Percentiles rank a stretch among this genome's conserved stretches.
Conservation (phyloP, 2,113 vertebrate species). For the Odontesthes bonariensis region DNA sequence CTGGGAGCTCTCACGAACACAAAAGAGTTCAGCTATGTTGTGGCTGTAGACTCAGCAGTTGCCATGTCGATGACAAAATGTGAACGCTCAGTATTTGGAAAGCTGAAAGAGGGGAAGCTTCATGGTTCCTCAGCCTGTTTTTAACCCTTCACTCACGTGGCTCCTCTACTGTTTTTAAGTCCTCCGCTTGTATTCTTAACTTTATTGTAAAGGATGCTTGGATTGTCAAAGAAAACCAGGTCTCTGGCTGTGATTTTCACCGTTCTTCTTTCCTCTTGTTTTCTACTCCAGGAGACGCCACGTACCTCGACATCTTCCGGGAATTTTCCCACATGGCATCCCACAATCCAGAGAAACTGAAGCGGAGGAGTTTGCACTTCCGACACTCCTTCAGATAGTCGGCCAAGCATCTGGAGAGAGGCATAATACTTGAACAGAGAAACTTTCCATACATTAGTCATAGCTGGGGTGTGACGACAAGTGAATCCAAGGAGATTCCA, state of each 20-base stretch:
- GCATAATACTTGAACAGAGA: constrained; percentile 51
- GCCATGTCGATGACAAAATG: constrained; percentile 62
- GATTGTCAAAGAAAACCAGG: constrained; percentile 2
- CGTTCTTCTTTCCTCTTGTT: neutral
- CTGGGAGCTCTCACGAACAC: constrained; percentile 57
- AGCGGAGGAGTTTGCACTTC: constrained; percentile 87
- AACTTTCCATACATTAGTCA: constrained; percentile 16
- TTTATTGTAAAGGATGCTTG: constrained; percentile 36
- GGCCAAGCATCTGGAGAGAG: neutral
- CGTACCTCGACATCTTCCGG: constrained; percentile 90
- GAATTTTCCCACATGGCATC: constrained; percentile 94
- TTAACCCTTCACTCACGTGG: constrained; percentile 36
- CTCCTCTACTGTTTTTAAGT: constrained; percentile 12
- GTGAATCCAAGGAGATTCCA: neutral
- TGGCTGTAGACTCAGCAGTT: constrained; percentile 59
- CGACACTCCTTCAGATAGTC: constrained; percentile 87
- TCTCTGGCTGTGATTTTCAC: neutral
- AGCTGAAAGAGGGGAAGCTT: constrained; percentile 59
- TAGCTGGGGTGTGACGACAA: neutral
- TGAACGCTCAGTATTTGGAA: constrained; percentile 63
- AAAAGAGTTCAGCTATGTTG: constrained; percentile 70
- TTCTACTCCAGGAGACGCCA: constrained; percentile 85
- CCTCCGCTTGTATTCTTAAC: neutral
- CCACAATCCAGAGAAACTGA: constrained; percentile 89
- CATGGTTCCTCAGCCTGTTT: constrained; percentile 52